Evolutionary conservation across 2,113 vertebrate genomes (phyloP).

Genomic region (Thymallus thymallus): DNA sequence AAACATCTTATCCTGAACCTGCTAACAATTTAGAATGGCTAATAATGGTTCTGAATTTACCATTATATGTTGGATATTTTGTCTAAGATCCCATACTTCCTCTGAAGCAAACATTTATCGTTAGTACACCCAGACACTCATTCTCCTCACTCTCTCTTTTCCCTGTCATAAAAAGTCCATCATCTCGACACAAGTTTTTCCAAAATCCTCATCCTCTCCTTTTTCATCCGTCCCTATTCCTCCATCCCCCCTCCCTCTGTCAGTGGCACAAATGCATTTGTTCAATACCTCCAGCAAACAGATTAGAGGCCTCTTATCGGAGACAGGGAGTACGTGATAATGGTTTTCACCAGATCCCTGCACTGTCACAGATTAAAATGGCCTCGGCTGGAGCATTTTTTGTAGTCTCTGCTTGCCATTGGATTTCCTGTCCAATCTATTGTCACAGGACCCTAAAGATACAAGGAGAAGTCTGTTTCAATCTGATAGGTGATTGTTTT

Average conservation of each 20-base stretch:
- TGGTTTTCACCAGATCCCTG: constrained; percentile 93
- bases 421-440: constrained; percentile 91
- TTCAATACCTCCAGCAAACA: constrained; percentile 94
- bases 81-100: background rate
- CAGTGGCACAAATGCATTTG: constrained; percentile 83
- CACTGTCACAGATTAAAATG: constrained; percentile 94
- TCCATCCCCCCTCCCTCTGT: constrained; percentile 58
- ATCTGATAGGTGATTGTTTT: constrained; percentile 88
- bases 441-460: constrained; percentile 81
- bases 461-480: constrained; percentile 91
- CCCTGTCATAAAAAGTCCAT: constrained; percentile 53
- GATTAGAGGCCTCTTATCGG: constrained; percentile 92
- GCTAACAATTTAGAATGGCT: too few species aligned
- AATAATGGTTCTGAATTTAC: too few species aligned
- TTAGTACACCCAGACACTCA: constrained; percentile 25
- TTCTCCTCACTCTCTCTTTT: constrained; percentile 11
- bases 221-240: constrained; percentile 66
- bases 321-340: constrained; percentile 90
- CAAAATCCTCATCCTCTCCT: constrained; percentile 67
- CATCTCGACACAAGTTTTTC: constrained; percentile 51
- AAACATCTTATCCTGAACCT: too few species aligned
- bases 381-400: constrained; percentile 63
- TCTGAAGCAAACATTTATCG: background rate
- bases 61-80: too few species aligned
- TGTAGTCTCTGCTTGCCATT: constrained; percentile 79